Percentiles rank a stretch among this genome's conserved stretches.
These are phyloP conservation scores for Epinephelus coioides DNA, from an alignment of 2,797 vertebrate species.

Conservation along the genomic window DNA sequence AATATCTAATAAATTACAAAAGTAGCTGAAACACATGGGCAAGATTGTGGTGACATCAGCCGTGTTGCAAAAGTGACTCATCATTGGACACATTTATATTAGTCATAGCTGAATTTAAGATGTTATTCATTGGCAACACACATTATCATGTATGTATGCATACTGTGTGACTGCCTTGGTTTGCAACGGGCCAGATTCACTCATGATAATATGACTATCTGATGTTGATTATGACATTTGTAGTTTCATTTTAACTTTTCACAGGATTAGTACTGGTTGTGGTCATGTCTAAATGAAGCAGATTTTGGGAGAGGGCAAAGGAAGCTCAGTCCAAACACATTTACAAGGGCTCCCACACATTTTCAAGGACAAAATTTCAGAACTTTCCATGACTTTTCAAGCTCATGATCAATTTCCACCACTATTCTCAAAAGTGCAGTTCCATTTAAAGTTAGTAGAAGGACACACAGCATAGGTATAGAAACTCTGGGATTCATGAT, in stretches of 20 bases:
- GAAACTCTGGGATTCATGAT: too few relatives aligned
- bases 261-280: not conserved
- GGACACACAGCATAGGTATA: too few relatives aligned
- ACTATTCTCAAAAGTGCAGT: too few relatives aligned
- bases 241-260: too few relatives aligned
- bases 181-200: not conserved
- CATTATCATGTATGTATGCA: conserved; percentile 2
- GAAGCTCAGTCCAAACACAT: not conserved
- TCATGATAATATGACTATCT: too few relatives aligned
- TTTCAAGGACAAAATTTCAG: too few relatives aligned
- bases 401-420: too few relatives aligned
- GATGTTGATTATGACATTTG: too few relatives aligned
- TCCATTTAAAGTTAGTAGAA: too few relatives aligned
- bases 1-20: conserved; percentile 22
- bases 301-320: not conserved
- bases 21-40: not conserved
- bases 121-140: conserved; percentile 30
- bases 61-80: conserved; percentile 19
- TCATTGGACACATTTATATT: conserved; percentile 25
- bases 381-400: too few relatives aligned
- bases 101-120: conserved; percentile 26
- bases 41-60: conserved; percentile 1
- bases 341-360: too few relatives aligned
- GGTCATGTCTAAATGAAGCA: not conserved
- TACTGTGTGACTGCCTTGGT: not conserved